phyloP scores from a whole-genome alignment of 1,140 invertebrate species.

The Cyclina sinensis region DNA sequence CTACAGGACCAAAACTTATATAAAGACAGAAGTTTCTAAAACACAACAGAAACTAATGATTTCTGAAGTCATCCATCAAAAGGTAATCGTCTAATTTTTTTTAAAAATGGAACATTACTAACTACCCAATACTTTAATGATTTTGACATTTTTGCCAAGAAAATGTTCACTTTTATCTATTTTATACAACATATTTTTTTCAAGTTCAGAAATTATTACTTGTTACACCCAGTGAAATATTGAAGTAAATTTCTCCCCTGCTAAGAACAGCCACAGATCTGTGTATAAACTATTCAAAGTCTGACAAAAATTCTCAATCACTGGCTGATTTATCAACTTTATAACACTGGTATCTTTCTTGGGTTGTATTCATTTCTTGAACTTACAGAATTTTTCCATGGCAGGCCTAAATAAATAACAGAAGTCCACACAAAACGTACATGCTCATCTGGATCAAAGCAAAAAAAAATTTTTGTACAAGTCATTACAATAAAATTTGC shows the following conservation, averaged over 20 bases:
- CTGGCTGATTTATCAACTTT: constrained; percentile 9
- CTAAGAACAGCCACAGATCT: not conserved
- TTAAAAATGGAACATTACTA: not conserved
- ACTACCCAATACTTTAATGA: not conserved
- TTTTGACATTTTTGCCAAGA: constrained; percentile 29
- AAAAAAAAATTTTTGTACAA: too few species aligned
- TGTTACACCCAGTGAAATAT: constrained; percentile 5
- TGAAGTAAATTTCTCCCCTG: not conserved
- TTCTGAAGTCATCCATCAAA: too few species aligned
- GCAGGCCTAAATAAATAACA: too few species aligned
- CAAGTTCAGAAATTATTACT: not conserved
- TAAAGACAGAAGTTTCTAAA: too few species aligned
- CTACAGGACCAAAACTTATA: too few species aligned
- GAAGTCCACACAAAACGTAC: too few species aligned
- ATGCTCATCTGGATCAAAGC: too few species aligned
- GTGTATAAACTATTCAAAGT: not conserved
- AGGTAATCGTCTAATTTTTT: too few species aligned
- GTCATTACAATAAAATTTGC: too few species aligned
- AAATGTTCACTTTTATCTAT: constrained; percentile 9
- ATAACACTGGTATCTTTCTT: not conserved
- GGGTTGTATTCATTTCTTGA: too few species aligned
- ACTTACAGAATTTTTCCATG: too few species aligned
- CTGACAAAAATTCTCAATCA: not conserved
- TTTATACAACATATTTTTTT: constrained; percentile 19
- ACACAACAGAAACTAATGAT: too few species aligned